A percentile compares a stretch with the other conserved stretches of the same genome.
phyloP scores from a whole-genome alignment of 2,113 vertebrate genomes.

The Dicerorhinus sumatrensis region DNA sequence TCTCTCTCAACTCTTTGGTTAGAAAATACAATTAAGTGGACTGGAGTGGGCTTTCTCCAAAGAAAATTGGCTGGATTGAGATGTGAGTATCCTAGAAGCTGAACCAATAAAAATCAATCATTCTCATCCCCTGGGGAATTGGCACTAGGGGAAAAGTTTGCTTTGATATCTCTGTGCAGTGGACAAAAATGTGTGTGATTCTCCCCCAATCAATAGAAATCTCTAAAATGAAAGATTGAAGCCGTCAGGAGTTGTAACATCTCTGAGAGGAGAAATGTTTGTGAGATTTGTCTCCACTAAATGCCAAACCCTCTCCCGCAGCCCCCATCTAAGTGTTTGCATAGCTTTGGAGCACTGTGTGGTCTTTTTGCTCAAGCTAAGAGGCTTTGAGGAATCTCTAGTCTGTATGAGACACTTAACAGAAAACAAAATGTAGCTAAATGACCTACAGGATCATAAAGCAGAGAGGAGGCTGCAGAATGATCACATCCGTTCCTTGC shows the following conservation, averaged over 20 bases:
- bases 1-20: constrained; percentile 80
- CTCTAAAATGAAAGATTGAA: constrained; percentile 82
- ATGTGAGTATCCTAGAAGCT: constrained; percentile 83
- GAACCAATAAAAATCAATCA: constrained; percentile 84
- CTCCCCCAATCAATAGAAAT: constrained; percentile 84
- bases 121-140: constrained; percentile 76
- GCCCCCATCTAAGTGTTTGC: constrained; percentile 27
- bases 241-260: constrained; percentile 74
- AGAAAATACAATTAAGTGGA: constrained; percentile 87
- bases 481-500: not conserved
- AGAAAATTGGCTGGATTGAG: constrained; percentile 87
- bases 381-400: not conserved
- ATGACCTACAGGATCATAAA: not conserved
- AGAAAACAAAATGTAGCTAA: not conserved
- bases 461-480: not conserved
- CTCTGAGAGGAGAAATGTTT: constrained; percentile 70
- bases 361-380: constrained; percentile 42
- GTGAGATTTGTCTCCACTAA: constrained; percentile 64
- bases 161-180: constrained; percentile 76
- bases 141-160: constrained; percentile 79
- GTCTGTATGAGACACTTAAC: not conserved
- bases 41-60: constrained; percentile 79
- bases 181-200: constrained; percentile 65
- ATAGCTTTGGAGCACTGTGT: not conserved
- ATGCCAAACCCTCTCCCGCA: constrained; percentile 12